Evolutionary conservation across 2,888 invertebrate species (phyloP).

Genomic region (Leptopilina syphax): DNA sequence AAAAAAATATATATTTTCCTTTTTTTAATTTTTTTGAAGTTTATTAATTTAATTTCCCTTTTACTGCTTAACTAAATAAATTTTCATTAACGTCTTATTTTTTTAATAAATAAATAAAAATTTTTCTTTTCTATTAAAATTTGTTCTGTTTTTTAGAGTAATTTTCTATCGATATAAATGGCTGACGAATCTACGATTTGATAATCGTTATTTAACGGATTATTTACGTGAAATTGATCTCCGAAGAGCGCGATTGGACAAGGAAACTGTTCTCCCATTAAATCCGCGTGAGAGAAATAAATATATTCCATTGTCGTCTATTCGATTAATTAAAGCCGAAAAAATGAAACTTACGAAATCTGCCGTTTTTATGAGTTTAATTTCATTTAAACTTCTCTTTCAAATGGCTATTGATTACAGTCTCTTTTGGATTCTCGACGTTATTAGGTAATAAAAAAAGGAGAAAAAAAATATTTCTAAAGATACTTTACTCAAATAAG

Average conservation of each 20-base stretch:
- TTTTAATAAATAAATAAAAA: too few species aligned
- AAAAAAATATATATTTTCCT: conserved; percentile 77
- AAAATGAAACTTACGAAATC: conserved; percentile 79
- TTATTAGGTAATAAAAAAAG: conserved; percentile 65
- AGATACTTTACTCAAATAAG: too few species aligned
- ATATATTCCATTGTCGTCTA: conserved; percentile 81
- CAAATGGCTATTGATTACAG: conserved; percentile 88
- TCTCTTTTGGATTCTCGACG: conserved; percentile 85
- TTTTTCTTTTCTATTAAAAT: neutral
- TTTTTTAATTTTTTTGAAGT: conserved; percentile 79
- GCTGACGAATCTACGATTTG: conserved; percentile 83
- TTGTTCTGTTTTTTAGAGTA: conserved; percentile 77
- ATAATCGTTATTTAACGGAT: conserved; percentile 85
- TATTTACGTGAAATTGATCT: conserved; percentile 83
- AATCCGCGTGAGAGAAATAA: conserved; percentile 81
- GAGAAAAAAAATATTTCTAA: too few species aligned
- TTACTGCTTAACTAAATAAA: neutral
- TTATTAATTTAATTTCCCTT: conserved; percentile 75
- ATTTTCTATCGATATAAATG: conserved; percentile 85
- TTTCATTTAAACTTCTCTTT: conserved; percentile 84
- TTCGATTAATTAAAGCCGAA: conserved; percentile 81
- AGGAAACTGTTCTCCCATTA: conserved; percentile 83
- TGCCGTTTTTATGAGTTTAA: conserved; percentile 80
- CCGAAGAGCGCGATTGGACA: conserved; percentile 79
- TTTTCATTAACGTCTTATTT: too few species aligned